phyloP scores from a whole-genome alignment of 1,140 invertebrate species.

The Camponotus pennsylvanicus region DNA sequence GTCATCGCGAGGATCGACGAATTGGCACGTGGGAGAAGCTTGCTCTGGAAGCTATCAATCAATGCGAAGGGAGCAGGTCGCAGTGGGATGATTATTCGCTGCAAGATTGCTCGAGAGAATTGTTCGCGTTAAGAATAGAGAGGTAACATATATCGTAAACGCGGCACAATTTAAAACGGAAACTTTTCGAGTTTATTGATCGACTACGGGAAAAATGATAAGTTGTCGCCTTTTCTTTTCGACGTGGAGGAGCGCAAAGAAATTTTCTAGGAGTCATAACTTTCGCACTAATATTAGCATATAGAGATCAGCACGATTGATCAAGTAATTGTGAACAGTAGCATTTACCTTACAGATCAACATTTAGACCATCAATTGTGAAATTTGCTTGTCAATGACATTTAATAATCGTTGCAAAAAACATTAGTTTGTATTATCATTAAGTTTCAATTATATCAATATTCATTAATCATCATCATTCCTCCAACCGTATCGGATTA shows the following conservation, averaged over 20 bases:
- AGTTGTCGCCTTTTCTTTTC: slow-evolving; percentile 35
- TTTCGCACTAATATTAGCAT: slow-evolving; percentile 2
- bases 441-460: neutral
- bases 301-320: slow-evolving; percentile 14
- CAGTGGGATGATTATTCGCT: slow-evolving; percentile 15
- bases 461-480: neutral
- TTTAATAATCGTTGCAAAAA: neutral
- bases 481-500: too few species aligned
- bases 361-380: neutral
- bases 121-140: slow-evolving; percentile 7
- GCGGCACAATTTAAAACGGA: neutral
- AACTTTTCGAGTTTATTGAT: slow-evolving; percentile 31
- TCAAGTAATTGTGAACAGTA: neutral
- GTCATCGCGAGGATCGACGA: neutral
- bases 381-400: neutral
- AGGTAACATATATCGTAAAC: neutral
- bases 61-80: neutral
- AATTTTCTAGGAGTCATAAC: slow-evolving; percentile 16
- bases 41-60: neutral
- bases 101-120: slow-evolving; percentile 26
- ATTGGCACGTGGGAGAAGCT: neutral
- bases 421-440: neutral
- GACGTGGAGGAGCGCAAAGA: slow-evolving; percentile 3
- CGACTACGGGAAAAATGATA: slow-evolving; percentile 35
- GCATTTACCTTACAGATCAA: neutral